These are phyloP conservation scores for Triplophysa yarkandensis DNA, from an alignment of 2,797 vertebrate species.

Conservation along the genomic window DNA sequence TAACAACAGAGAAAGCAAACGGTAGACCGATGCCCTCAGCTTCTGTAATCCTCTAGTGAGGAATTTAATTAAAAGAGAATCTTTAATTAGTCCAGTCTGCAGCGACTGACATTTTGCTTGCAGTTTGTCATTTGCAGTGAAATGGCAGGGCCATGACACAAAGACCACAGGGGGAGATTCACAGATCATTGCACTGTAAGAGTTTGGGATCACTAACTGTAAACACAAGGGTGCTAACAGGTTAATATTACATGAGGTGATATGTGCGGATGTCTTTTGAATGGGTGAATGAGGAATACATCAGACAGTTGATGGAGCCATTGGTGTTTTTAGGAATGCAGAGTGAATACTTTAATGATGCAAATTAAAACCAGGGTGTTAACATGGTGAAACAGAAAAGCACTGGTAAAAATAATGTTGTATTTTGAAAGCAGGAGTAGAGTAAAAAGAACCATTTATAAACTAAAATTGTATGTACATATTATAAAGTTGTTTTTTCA, in stretches of 20 bases:
- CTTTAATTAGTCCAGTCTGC: conserved; percentile 40
- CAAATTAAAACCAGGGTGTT: background rate
- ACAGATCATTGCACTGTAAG: conserved; percentile 35
- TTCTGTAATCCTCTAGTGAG: conserved; percentile 27
- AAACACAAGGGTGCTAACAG: conserved; percentile 13
- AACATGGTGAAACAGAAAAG: background rate
- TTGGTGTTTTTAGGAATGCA: background rate
- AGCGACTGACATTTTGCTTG: conserved; percentile 45
- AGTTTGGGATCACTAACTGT: conserved; percentile 33
- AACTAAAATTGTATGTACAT: too few relatives aligned
- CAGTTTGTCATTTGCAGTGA: conserved; percentile 40
- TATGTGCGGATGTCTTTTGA: background rate
- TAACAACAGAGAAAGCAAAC: conserved; percentile 15
- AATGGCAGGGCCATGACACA: conserved; percentile 46
- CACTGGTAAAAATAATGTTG: too few relatives aligned
- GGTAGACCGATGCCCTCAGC: background rate
- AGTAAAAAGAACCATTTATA: too few relatives aligned
- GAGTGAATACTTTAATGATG: background rate
- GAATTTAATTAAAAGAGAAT: conserved; percentile 48
- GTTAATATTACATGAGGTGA: conserved; percentile 23
- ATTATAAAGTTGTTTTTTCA: too few relatives aligned
- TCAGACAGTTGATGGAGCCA: background rate
- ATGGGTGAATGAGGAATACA: conserved; percentile 7
- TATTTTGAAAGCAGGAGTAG: too few relatives aligned
- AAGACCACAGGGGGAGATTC: conserved; percentile 22